Percentiles rank a stretch among this genome's conserved stretches.
Evolutionary conservation across 2,113 vertebrate genomes (phyloP).

Genomic region (Sylvia atricapilla): DNA sequence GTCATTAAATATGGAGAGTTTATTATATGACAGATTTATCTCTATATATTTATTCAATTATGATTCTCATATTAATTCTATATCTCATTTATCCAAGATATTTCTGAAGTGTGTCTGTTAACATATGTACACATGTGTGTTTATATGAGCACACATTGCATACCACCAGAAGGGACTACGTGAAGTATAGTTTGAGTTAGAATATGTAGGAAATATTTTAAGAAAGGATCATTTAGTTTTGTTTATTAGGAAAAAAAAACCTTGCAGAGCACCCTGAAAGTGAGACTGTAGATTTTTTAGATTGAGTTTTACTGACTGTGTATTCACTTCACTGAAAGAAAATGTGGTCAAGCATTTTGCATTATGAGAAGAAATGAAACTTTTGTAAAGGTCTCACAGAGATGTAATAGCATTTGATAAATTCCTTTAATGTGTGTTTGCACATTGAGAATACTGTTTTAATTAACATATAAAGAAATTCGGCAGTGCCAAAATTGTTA

Average conservation of each 20-base stretch:
- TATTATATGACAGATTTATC: background rate
- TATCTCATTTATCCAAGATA: background rate
- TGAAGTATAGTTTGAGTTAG: background rate
- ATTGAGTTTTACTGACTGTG: background rate
- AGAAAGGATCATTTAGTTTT: background rate
- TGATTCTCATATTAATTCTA: background rate
- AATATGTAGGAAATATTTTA: background rate
- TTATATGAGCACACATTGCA: too few relatives aligned
- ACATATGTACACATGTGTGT: rapidly evolving
- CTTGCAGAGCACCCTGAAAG: background rate
- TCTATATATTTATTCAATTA: background rate
- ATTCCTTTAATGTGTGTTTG: background rate
- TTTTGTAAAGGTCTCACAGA: background rate
- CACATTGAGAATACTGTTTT: background rate
- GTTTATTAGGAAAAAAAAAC: background rate
- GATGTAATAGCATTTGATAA: background rate
- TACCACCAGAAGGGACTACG: background rate
- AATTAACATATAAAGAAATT: background rate
- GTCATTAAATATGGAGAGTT: background rate
- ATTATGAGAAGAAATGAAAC: background rate
- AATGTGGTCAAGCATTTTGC: background rate
- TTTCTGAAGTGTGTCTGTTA: background rate
- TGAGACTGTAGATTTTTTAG: background rate
- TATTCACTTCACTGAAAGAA: background rate
- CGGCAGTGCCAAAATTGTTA: background rate